phyloP scores from a whole-genome alignment of 2,797 vertebrate genomes.

The Pangasius mekongensis region DNA sequence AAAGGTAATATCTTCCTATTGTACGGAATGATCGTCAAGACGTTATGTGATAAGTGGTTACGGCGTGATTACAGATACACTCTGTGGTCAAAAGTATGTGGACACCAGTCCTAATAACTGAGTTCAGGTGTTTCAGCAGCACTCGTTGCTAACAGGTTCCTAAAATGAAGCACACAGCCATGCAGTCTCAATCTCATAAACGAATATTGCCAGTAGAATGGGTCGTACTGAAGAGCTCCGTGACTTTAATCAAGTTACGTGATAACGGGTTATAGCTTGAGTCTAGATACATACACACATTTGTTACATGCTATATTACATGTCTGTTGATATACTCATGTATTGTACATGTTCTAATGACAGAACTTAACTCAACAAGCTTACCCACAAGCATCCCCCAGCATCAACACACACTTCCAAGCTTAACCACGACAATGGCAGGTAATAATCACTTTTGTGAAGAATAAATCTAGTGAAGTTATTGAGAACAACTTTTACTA shows the following conservation, averaged over 20 bases:
- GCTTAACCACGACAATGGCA: not conserved
- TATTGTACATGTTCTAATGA: not conserved
- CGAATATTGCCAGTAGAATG: too few species aligned
- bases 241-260: not conserved
- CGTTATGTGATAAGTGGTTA: too few species aligned
- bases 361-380: not conserved
- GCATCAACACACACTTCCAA: not conserved
- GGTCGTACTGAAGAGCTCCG: too few species aligned
- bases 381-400: not conserved
- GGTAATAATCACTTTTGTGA: not conserved
- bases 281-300: not conserved
- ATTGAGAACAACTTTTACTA: not conserved
- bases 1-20: too few species aligned
- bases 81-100: too few species aligned
- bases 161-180: not conserved
- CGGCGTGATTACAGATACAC: not conserved
- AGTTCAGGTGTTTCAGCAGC: not conserved
- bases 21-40: not conserved
- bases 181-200: too few species aligned
- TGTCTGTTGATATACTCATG: not conserved
- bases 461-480: not conserved
- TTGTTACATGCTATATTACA: not conserved
- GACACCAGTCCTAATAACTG: not conserved
- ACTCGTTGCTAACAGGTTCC: not conserved
- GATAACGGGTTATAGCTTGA: too few species aligned